A percentile compares a stretch with the other conserved stretches of the same genome.
Conservation (phyloP, 2,888 invertebrate genomes). For the Troides oblongomaculatus region DNA sequence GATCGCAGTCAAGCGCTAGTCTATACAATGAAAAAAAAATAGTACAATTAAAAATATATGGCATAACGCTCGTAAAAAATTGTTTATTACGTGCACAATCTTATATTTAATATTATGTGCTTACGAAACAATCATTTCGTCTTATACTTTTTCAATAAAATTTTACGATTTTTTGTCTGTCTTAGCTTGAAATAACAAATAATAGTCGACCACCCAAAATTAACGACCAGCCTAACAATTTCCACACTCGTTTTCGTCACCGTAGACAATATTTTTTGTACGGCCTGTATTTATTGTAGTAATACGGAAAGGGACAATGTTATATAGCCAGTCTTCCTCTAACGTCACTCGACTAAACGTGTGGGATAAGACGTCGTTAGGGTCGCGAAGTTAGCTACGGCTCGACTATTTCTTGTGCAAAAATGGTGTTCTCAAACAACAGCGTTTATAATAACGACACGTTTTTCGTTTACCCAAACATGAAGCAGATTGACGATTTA, state of each 20-base stretch:
- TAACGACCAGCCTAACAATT: too few species aligned
- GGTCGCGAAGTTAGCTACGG: neutral
- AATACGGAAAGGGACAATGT: slow-evolving; percentile 4
- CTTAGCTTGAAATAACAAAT: too few species aligned
- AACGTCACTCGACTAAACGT: slow-evolving; percentile 12
- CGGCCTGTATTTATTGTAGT: slow-evolving; percentile 16
- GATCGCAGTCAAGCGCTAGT: too few species aligned
- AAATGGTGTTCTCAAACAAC: slow-evolving; percentile 25
- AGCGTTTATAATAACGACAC: slow-evolving; percentile 45
- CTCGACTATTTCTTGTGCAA: neutral
- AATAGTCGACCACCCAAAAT: too few species aligned
- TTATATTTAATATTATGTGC: too few species aligned
- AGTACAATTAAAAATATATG: too few species aligned
- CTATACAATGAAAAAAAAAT: too few species aligned
- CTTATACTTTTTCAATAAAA: too few species aligned
- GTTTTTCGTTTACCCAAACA: slow-evolving; percentile 42
- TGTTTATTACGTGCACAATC: too few species aligned
- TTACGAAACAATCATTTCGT: too few species aligned
- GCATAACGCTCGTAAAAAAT: too few species aligned
- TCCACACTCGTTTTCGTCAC: neutral
- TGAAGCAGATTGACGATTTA: slow-evolving; percentile 42
- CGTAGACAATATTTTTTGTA: slow-evolving; percentile 8
- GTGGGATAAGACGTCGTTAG: slow-evolving; percentile 7
- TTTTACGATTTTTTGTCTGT: too few species aligned
- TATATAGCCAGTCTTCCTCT: slow-evolving; percentile 22